These are phyloP conservation scores for Pachydiplax longipennis DNA, from an alignment of 2,888 invertebrate species.

Conservation along the genomic window DNA sequence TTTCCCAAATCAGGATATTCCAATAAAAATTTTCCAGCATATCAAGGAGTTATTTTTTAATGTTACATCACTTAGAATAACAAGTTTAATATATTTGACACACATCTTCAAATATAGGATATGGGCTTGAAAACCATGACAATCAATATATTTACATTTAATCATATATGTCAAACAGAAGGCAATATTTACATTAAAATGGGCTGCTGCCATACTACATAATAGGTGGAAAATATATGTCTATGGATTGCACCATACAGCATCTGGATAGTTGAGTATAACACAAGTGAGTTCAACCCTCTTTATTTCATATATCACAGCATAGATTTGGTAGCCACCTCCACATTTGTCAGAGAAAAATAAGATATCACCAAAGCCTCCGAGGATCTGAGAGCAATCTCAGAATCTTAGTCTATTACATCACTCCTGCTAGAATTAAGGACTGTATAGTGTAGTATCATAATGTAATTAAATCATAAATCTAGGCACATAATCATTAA, in stretches of 20 bases:
- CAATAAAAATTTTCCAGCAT: not conserved
- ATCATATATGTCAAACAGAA: slow-evolving; percentile 6
- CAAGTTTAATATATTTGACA: not conserved
- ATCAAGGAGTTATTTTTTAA: not conserved
- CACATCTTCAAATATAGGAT: slow-evolving; percentile 1
- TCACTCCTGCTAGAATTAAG: not conserved
- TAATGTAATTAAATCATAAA: not conserved
- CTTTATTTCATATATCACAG: slow-evolving; percentile 39
- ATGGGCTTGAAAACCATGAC: slow-evolving; percentile 19
- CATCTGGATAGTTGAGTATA: slow-evolving; percentile 34
- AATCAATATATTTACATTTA: slow-evolving; percentile 21
- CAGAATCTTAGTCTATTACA: not conserved
- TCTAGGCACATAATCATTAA: not conserved
- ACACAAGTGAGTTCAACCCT: slow-evolving; percentile 34
- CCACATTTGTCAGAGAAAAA: slow-evolving; percentile 25
- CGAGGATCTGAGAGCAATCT: not conserved
- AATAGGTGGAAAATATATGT: slow-evolving; percentile 40
- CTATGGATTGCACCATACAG: slow-evolving; percentile 41
- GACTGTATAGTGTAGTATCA: not conserved
- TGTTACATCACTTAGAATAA: slow-evolving; percentile 12
- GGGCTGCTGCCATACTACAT: slow-evolving; percentile 36
- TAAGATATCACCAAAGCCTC: slow-evolving; percentile 40
- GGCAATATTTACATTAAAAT: slow-evolving; percentile 5
- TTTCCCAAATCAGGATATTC: not conserved
- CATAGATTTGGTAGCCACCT: slow-evolving; percentile 44